phyloP scores from a whole-genome alignment of 2,888 invertebrate species.

The Lysandra bellargus region DNA sequence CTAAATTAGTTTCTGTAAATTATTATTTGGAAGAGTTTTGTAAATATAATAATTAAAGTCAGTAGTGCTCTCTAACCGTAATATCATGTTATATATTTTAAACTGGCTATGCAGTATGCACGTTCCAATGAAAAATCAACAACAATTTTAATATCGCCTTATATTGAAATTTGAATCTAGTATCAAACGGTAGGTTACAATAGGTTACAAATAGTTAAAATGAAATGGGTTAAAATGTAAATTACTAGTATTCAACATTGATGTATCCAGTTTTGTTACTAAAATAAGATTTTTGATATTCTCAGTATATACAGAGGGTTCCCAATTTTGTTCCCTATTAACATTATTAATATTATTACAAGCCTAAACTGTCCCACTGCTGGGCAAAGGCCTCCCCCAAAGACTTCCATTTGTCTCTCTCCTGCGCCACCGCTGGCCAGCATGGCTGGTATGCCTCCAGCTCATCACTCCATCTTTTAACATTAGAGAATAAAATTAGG shows the following conservation, averaged over 20 bases:
- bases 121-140: not conserved
- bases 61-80: not conserved
- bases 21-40: not conserved
- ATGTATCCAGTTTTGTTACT: not conserved
- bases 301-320: no score
- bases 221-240: not conserved
- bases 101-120: not conserved
- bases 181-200: not conserved
- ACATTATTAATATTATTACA: no score
- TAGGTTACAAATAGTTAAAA: not conserved
- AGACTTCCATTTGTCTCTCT: no score
- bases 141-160: not conserved
- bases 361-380: no score
- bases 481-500: no score
- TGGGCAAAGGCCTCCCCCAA: no score
- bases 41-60: not conserved
- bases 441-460: no score
- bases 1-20: constrained; percentile 30
- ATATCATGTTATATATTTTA: not conserved
- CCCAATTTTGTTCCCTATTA: no score
- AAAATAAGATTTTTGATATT: no score
- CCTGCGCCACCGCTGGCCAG: no score
- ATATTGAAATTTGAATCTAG: not conserved
- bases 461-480: no score
- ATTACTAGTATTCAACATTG: no score